Evolutionary conservation across 2,888 invertebrate species (phyloP), one percentile per base, ranked within the genome.

Genomic region (Lycophotia porphyrea): DNA sequence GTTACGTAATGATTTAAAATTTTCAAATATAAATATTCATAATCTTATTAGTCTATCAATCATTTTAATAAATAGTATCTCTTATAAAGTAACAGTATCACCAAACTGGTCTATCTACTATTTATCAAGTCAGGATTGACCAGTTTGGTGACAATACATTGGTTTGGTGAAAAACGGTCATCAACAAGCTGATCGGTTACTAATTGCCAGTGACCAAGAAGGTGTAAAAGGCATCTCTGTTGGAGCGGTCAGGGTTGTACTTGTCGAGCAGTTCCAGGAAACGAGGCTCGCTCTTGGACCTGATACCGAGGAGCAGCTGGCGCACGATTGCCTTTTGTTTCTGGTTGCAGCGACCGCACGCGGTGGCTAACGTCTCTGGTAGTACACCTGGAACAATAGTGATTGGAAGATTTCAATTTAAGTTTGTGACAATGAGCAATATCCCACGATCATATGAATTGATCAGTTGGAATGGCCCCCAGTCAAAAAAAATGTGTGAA

Each of bases 221-320:
- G 27, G 94, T 96, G 87, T 97, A 96, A 88, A 98, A 97, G 76
- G 97, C 97, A 80, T 96, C 96, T 88, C 97, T 96, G 94, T 98
- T 98, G 71, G 95, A 89, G 21, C 97, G 97, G 39, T 97, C 96
- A 0, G 98, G 97, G 92, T 98, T 98, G 92, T 97, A 98, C 93
- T 98, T 98, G 76, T 95, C 97, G 84, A 98, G 97, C 8, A 98
- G 95, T 78, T 97, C 96, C 11, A 97, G 95, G 97, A 98, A 98
- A 87, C 97, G 95, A 0, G 97, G 96, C 34, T 97, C 97, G 89
- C 98, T 98, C 86, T 98, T 97, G 34, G 97, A 97, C 81, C 97
- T 97, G 87, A 98, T 97, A 88, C 96, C 97, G n/a, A 97, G 97
- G 58, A 98, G 97, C 21, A 98, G 96, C 88, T 97, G 97, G 78